Evolutionary conservation across 2,797 vertebrate genomes (phyloP), one percentile per base, ranked within the genome.

Genomic region (Eulemur mongoz): DNA sequence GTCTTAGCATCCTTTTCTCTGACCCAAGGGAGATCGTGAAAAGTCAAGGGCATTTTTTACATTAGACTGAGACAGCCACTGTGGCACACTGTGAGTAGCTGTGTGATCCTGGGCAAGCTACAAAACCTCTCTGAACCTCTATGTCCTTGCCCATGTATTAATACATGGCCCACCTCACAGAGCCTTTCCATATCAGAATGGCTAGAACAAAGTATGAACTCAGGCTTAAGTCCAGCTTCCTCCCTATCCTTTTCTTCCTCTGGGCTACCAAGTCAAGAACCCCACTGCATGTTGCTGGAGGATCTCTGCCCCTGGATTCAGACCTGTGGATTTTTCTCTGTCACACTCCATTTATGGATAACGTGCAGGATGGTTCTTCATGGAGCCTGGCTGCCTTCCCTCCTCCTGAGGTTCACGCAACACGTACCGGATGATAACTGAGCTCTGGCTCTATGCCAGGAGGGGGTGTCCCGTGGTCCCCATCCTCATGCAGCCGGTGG

Each of bases 81-180:
- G 5, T 2, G 7, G 63, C 7, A 65, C 63, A n/a, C 63, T 2
- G 30, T 65, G 63, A 27, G 12, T 20, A 15, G 57, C 83, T 81
- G 4, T 38, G 50, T 80, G 65, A 50, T 80, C 35, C 17, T 23
- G 14, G 9, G 65, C 7, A 27, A 48, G 57, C 45, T 18, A 50
- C 1, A 1, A 84, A 54, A 38, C 61, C 14, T 86, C 50, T n/a
- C 48, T 63, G 84, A 81, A 35, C 43, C 54, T 63, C 48, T 63
- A 13, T 17, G 15, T 45, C 25, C 30, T 87, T 35, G 20, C 14
- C 40, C 38, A 3, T 14, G 10, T 72, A 14, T 43, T 59, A 14
- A 17, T 30, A 25, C 0, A 3, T 43, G 54, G 7, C 35, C 35
- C 4, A 0, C n/a, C 17, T 50, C 43, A 0, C 1, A 3, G 54